Base-by-base conservation (phyloP, 2,113 vertebrate species). In the Nycticebus coucang region DNA sequence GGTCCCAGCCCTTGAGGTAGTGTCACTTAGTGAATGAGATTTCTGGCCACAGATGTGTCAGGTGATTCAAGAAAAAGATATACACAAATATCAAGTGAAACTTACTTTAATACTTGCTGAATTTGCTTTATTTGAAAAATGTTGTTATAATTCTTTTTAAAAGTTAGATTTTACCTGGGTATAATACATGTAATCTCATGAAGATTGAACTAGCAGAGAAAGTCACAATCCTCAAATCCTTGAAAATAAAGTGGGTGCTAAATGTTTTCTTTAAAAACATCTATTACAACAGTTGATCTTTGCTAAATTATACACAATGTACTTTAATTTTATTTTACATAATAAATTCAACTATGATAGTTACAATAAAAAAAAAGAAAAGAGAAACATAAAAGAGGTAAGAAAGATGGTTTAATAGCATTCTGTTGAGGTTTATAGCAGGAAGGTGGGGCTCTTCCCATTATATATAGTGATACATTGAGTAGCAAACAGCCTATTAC, bases 321-420 rank as follows among this genome's bases (percentile, higher is more conserved):
- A 41, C 41, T 41, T 41, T 41, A 50, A 41, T 30, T 83, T 90
- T 85, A 68, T 90, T 91, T 94, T 91, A 41, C 8, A n/a, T 55
- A 96, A 95, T 95, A 92, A 88, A 96, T 68, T 80, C 89, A 30
- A 91, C 45, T 75, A 33, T 86, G 62, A 26, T 33, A 50, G 75
- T 87, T 2, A 26, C 26, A 37, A 69, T 41, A 41, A 41, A 41
- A 41, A 41, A 41, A 41, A 41, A 41, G n/a, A n/a, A n/a, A n/a
- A n/a, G n/a, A n/a, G 45, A 50, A 50, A 81, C 1, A 2, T 18
- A 55, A 35, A 35, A 50, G 45, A 60, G 22, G 45, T 21, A 59
- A 26, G 78, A 59, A 41, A 59, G 7, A 17, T 69, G 41, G 45
- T 53, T 57, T 41, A 37, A 66, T 4, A 45, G 45, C 26, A 13